Evolutionary conservation across 2,888 invertebrate species (phyloP), one percentile per base, ranked within the genome.

Genomic region (Coelinius sp.): DNA sequence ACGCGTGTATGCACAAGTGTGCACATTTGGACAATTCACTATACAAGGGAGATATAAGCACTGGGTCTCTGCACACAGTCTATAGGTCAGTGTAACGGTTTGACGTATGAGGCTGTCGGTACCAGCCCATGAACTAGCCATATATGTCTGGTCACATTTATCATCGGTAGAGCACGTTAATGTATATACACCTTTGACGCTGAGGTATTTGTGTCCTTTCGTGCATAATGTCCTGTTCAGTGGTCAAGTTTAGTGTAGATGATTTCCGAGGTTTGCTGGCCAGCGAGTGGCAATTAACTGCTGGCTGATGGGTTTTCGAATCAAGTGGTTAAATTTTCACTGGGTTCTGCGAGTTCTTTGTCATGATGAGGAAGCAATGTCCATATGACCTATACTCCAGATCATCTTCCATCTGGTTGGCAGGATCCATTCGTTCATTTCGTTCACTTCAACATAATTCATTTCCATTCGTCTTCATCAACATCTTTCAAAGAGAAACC

Each of bases 1-100:
- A 77, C 77, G 77, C 75, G 77, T 79, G 77, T 78, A 78, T 77
- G 52, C 63, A 66, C 63, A 68, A 63, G 65, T 56, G 68, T 71
- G 68, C 62, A 71, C 69, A 69, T 69, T 62, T 71, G 38, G 71
- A 71, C 71, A 67, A 69, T 56, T 25, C 70, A 68, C 41, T 63
- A 24, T n/a, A n/a, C n/a, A 22, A n/a, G 7, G 63, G 20, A 10
- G 31, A 59, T 63, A 63, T 63, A 22, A 38, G 17, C 20, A 49
- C 46, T 49, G 24, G n/a, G 41, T 38, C 41, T 59, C 53, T 25
- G 68, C 53, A 71, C 72, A 69, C 69, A 75, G 77, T 74, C 74
- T 77, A 74, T 78, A 74, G 77, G 77, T 83, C 82, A 83, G 80
- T 82, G 81, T 81, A 82, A 81, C 80, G 79, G 82, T 81, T 82